These are phyloP conservation scores for Hyposoter didymator DNA, from an alignment of 2,888 invertebrate species.

Conservation along the genomic window DNA sequence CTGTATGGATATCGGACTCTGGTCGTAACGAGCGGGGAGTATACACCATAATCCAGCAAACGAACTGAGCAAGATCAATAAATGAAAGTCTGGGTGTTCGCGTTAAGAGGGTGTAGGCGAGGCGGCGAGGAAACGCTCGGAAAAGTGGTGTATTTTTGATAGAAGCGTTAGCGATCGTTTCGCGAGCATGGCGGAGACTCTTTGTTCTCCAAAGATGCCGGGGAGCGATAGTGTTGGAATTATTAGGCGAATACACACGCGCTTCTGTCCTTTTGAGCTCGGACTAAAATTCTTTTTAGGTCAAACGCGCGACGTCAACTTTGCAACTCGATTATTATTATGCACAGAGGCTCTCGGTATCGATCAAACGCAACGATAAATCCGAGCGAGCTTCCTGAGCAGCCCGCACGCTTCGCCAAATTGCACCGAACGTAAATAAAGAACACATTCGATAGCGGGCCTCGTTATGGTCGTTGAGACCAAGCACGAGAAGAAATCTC, in stretches of 20 bases:
- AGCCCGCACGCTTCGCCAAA: not conserved
- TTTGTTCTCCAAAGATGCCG: not conserved
- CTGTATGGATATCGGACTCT: not conserved
- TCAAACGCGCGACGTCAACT: conserved; percentile 40
- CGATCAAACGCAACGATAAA: conserved; percentile 55
- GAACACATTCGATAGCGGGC: not conserved
- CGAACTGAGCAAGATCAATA: conserved; percentile 52
- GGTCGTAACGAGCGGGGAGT: conserved; percentile 31
- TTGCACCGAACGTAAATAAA: not conserved
- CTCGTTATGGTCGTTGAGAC: not conserved
- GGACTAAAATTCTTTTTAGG: conserved; percentile 5
- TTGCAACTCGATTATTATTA: conserved; percentile 33
- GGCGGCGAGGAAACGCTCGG: not conserved
- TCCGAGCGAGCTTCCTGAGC: not conserved
- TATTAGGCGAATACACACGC: not conserved
- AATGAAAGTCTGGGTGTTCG: conserved; percentile 36
- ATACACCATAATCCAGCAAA: conserved; percentile 22
- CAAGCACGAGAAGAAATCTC: not conserved
- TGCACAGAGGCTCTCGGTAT: conserved; percentile 23
- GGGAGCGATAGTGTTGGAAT: not conserved
- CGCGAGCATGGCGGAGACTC: not conserved
- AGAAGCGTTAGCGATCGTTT: not conserved
- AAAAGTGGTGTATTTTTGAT: not conserved
- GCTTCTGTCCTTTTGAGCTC: not conserved
- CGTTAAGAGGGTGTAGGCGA: conserved; percentile 11